Percentiles rank a stretch among this genome's conserved stretches.
Evolutionary conservation across 2,797 vertebrate genomes (phyloP).

Genomic region (Syngnathus acus): DNA sequence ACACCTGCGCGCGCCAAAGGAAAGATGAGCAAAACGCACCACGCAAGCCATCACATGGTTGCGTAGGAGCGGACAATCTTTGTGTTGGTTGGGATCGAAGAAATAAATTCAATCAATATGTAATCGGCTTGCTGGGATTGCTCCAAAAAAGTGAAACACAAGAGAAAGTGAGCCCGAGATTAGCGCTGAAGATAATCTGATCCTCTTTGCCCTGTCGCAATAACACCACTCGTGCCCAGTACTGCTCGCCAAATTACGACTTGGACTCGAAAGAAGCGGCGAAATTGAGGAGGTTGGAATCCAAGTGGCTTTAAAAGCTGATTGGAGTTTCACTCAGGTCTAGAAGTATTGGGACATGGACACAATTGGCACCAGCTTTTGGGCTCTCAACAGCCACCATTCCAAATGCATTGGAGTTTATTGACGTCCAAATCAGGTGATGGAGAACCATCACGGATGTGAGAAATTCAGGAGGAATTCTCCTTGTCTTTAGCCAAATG

Average conservation of each 20-base stretch:
- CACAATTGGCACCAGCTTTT: too few species aligned
- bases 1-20: not conserved
- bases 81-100: not conserved
- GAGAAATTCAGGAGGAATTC: too few species aligned
- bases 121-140: not conserved
- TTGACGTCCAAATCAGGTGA: too few species aligned
- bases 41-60: not conserved
- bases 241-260: slow-evolving; percentile 11
- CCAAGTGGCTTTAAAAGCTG: not conserved
- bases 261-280: slow-evolving; percentile 6
- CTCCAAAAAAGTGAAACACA: slow-evolving; percentile 6
- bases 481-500: too few species aligned
- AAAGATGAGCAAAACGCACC: not conserved
- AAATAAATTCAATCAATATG: not conserved
- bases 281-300: not conserved
- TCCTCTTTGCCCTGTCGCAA: slow-evolving; percentile 27
- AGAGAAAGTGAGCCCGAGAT: slow-evolving; percentile 29
- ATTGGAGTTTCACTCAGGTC: not conserved
- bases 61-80: not conserved
- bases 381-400: too few species aligned
- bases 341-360: too few species aligned
- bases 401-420: too few species aligned
- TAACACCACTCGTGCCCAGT: slow-evolving; percentile 29
- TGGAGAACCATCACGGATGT: too few species aligned
- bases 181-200: slow-evolving; percentile 39